Evolutionary conservation across 2,113 vertebrate species (phyloP).

Genomic region (Bolborhynchus lineola): DNA sequence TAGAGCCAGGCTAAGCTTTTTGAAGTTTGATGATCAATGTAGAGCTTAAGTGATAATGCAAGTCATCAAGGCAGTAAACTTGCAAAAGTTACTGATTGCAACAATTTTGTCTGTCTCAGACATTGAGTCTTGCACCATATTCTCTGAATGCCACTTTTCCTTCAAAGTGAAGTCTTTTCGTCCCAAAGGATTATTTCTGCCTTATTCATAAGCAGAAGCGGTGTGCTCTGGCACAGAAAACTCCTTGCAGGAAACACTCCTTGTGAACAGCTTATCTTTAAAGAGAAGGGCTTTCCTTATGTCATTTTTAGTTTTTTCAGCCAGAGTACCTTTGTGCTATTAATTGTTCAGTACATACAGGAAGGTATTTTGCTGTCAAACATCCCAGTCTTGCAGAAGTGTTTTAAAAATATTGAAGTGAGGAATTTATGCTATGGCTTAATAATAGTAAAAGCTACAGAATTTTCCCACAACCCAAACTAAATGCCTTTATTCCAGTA

Average conservation of each 20-base stretch:
- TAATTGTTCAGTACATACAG: background rate
- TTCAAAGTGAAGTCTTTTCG: background rate
- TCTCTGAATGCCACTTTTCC: background rate
- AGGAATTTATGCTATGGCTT: background rate
- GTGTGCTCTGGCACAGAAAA: background rate
- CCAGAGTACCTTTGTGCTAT: background rate
- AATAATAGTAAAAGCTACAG: background rate
- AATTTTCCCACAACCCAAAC: background rate
- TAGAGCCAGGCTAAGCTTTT: background rate
- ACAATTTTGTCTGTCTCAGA: background rate
- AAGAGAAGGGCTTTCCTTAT: background rate
- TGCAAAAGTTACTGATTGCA: background rate
- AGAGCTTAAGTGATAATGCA: background rate
- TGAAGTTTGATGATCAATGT: background rate
- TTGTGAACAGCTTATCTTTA: background rate
- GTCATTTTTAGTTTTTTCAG: background rate
- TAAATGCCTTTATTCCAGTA: background rate
- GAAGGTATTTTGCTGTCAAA: background rate
- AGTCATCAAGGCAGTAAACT: background rate
- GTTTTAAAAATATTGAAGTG: background rate
- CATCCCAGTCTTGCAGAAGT: background rate
- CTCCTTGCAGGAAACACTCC: background rate
- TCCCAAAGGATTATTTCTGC: background rate
- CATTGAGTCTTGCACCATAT: background rate
- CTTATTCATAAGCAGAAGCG: background rate